Evolutionary conservation across 2,888 invertebrate species (phyloP).

Genomic region (Drosophila subsilvestris): DNA sequence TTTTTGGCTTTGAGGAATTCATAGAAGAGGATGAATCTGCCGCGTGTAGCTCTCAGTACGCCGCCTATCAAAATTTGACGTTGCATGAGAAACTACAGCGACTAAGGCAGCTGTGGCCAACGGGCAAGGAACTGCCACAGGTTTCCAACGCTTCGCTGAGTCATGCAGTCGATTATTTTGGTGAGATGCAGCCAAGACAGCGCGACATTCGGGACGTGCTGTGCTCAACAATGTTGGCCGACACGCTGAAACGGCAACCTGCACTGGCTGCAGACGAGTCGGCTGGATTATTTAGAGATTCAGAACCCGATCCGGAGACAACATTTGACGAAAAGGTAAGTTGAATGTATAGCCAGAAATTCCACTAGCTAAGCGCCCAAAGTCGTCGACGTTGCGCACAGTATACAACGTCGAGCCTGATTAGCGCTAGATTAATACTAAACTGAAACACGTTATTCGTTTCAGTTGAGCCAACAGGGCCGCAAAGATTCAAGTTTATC

Average conservation of each 20-base stretch:
- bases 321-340: slow-evolving; percentile 79
- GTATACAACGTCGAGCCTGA: neutral
- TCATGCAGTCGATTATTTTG: slow-evolving; percentile 54
- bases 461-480: slow-evolving; percentile 71
- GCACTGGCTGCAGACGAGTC: slow-evolving; percentile 37
- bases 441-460: slow-evolving; percentile 47
- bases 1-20: slow-evolving; percentile 81
- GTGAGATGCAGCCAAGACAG: slow-evolving; percentile 50
- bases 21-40: slow-evolving; percentile 47
- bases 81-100: slow-evolving; percentile 69
- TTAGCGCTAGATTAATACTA: slow-evolving; percentile 60
- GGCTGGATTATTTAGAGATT: slow-evolving; percentile 73
- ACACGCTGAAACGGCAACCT: neutral
- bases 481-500: slow-evolving; percentile 65
- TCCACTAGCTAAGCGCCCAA: slow-evolving; percentile 29
- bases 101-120: slow-evolving; percentile 68
- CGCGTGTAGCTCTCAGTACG: neutral
- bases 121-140: slow-evolving; percentile 45
- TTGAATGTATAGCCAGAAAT: neutral
- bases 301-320: slow-evolving; percentile 61
- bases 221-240: slow-evolving; percentile 76
- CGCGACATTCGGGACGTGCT: slow-evolving; percentile 75
- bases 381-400: neutral
- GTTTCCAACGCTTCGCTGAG: slow-evolving; percentile 27
- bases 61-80: slow-evolving; percentile 28